Base-by-base conservation (phyloP, 2,113 vertebrate genomes). In the Ranitomeya imitator region DNA sequence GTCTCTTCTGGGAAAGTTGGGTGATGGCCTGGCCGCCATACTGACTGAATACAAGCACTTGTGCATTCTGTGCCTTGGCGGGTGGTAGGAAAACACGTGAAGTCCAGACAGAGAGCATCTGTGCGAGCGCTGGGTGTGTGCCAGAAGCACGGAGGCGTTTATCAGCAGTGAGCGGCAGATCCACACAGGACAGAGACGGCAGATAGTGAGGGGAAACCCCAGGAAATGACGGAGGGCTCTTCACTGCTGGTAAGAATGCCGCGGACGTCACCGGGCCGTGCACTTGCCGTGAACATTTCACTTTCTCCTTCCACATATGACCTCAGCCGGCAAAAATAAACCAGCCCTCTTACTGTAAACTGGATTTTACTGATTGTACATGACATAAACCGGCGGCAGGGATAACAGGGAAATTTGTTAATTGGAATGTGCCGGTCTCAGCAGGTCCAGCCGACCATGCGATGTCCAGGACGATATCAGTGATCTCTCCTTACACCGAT, bases 201-300 rank as follows among this genome's bases (percentile, higher is more conserved):
- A 71, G 59, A 61, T 31, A 77, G 74, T 78, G 59, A 86, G n/a
- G 77, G 85, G 63, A 87, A 87, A 45, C 16, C 85, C 85, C 85
- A 80, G 85, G 60, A 79, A 86, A 57, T 80, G 85, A 87, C 77
- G 26, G 8, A 1, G 9, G 4, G 71, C 71, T 45, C 71, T 74
- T 45, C 71, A 45, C 82, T 87, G 73, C 85, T 80, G 85, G 85
- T 57, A 87, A 73, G 63, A 81, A 59, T 51, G 79, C 51, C 7
- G 6, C 26, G 10, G 23, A 85, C 69, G 83, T 85, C 83, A 85
- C 7, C 71, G 18, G 37, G n/a, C 19, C 21, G 18, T 9, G 9
- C 37, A 45, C n/a, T 3, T 23, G 10, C n/a, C 5, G 10, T 55
- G n/a, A 15, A 79, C n/a, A 55, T 55, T 79, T 57, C 52, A 57